Conservation (phyloP, 1,140 invertebrate genomes). For the Phortica variegata region DNA sequence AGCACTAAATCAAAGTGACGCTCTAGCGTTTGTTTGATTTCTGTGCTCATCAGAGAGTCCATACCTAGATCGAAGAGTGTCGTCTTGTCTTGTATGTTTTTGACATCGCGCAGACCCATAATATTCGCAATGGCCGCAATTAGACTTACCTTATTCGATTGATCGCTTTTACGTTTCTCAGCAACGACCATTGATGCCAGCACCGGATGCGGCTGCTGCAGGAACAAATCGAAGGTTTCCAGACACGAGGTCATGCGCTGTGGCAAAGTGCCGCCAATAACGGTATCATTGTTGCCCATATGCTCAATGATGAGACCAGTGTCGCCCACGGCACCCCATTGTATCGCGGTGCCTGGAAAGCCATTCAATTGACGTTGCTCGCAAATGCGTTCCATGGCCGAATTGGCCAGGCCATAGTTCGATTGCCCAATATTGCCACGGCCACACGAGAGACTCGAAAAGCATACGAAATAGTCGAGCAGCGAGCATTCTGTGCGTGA, state of each 20-base stretch:
- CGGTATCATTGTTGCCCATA: constrained; percentile 83
- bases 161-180: constrained; percentile 66
- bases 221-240: constrained; percentile 78
- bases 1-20: constrained; percentile 86
- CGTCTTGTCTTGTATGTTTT: constrained; percentile 70
- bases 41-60: constrained; percentile 97
- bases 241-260: constrained; percentile 90
- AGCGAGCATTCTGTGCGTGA: constrained; percentile 73
- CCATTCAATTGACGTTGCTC: constrained; percentile 79
- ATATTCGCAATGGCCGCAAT: constrained; percentile 80
- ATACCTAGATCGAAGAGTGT: constrained; percentile 91
- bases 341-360: constrained; percentile 82
- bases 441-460: constrained; percentile 94
- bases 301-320: constrained; percentile 88
- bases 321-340: constrained; percentile 98
- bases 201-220: constrained; percentile 84
- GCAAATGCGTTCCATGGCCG: constrained; percentile 91
- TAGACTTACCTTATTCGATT: constrained; percentile 61
- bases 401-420: constrained; percentile 96
- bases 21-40: constrained; percentile 95
- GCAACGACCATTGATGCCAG: constrained; percentile 82
- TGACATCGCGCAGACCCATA: constrained; percentile 78
- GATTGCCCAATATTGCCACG: constrained; percentile 91
- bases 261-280: constrained; percentile 88
- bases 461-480: constrained; percentile 88